phyloP scores from a whole-genome alignment of 2,113 vertebrate species.

The Erythrocercus mccallii region DNA sequence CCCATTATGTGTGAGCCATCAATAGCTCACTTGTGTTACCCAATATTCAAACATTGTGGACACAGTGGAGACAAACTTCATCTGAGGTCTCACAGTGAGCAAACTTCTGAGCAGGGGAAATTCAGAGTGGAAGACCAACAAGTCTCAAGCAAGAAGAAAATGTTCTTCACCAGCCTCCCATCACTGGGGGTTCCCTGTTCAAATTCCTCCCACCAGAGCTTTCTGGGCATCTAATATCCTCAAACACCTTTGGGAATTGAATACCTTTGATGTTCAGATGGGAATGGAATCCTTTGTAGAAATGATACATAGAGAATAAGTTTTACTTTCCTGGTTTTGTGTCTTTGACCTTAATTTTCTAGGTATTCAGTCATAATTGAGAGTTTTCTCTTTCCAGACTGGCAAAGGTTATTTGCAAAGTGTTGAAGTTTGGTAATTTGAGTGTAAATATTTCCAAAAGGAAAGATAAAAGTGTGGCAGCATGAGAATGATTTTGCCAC shows the following conservation, averaged over 20 bases:
- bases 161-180: background rate
- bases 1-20: rapidly evolving
- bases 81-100: background rate
- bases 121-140: background rate
- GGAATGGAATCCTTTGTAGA: background rate
- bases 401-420: background rate
- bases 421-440: background rate
- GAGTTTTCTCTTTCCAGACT: background rate
- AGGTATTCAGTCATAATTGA: background rate
- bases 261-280: background rate
- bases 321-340: background rate
- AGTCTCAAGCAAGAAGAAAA: background rate
- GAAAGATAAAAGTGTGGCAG: background rate
- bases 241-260: background rate
- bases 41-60: background rate
- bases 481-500: background rate
- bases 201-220: background rate
- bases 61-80: background rate
- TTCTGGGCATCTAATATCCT: background rate
- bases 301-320: background rate
- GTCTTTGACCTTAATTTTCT: background rate
- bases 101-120: background rate
- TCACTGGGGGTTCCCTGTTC: background rate
- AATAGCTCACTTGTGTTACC: background rate
- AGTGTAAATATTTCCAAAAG: background rate